Evolutionary conservation across 2,888 invertebrate genomes (phyloP).

Genomic region (Zaprionus lineosus): DNA sequence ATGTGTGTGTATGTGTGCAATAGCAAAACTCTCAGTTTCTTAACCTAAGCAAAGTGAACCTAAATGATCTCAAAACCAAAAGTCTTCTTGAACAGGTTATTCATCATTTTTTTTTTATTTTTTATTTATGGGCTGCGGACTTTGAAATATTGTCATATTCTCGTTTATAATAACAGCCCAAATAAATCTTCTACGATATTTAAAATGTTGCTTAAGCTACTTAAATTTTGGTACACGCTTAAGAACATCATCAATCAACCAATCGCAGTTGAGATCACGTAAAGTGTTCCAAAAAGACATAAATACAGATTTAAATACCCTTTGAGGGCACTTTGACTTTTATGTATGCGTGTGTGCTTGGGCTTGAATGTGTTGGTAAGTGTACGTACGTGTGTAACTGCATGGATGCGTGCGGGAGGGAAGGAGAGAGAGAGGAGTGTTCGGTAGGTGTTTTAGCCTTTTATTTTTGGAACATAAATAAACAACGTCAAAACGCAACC

Average conservation of each 20-base stretch:
- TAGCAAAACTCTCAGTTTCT: too few relatives aligned
- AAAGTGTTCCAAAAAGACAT: slow-evolving; percentile 13
- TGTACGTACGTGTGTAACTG: slow-evolving; percentile 1
- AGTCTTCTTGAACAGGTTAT: too few relatives aligned
- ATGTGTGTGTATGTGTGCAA: too few relatives aligned
- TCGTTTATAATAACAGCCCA: too few relatives aligned
- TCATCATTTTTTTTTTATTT: too few relatives aligned
- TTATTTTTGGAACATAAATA: slow-evolving; percentile 68
- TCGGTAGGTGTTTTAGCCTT: slow-evolving; percentile 35
- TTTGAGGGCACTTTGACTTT: slow-evolving; percentile 57
- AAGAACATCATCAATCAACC: slow-evolving; percentile 52
- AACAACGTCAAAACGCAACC: slow-evolving; percentile 31
- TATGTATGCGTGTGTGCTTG: too few relatives aligned
- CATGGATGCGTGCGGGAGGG: slow-evolving; percentile 2
- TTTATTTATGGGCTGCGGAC: too few relatives aligned
- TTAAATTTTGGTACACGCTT: not conserved
- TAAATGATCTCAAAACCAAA: too few relatives aligned
- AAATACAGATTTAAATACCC: too few relatives aligned
- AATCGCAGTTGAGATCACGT: slow-evolving; percentile 51
- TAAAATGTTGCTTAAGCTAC: not conserved
- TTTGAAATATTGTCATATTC: too few relatives aligned
- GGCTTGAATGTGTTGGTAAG: slow-evolving; percentile 21
- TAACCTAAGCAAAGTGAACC: too few relatives aligned
- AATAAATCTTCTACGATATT: slow-evolving; percentile 9
- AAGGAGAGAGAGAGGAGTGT: not conserved